A percentile compares a stretch with the other conserved stretches of the same genome.
Conservation (phyloP, 2,113 vertebrate species). For the Pseudonaja textilis region DNA sequence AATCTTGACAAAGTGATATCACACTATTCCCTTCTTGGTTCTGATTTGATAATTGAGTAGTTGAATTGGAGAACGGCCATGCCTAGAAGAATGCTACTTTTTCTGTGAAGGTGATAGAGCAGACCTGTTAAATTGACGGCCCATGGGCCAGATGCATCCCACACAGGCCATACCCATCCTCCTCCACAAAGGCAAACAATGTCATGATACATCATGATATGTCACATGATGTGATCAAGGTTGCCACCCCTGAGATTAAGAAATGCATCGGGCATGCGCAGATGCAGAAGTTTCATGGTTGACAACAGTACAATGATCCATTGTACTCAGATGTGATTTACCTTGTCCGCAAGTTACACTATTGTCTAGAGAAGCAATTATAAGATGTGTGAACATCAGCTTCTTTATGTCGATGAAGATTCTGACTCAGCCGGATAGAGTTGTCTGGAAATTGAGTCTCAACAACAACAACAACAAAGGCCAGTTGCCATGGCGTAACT, state of each 20-base stretch:
- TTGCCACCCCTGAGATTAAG: no score
- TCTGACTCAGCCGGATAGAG: not conserved
- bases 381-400: not conserved
- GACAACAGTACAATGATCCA: not conserved
- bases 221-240: no score
- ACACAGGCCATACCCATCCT: no score
- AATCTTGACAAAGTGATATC: not conserved
- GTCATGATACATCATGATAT: no score
- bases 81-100: not conserved
- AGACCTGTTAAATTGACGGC: no score
- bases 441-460: not conserved
- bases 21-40: not conserved
- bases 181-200: no score
- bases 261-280: not conserved
- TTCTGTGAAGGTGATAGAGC: not conserved
- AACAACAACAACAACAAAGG: not conserved
- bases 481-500: not conserved
- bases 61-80: not conserved
- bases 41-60: not conserved
- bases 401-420: not conserved
- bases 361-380: not conserved
- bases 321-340: not conserved
- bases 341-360: not conserved
- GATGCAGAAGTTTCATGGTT: not conserved
- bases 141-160: no score